Evolutionary conservation across 1,140 invertebrate species (phyloP), one percentile per base, ranked within the genome.

Genomic region (Drosophila melanica): DNA sequence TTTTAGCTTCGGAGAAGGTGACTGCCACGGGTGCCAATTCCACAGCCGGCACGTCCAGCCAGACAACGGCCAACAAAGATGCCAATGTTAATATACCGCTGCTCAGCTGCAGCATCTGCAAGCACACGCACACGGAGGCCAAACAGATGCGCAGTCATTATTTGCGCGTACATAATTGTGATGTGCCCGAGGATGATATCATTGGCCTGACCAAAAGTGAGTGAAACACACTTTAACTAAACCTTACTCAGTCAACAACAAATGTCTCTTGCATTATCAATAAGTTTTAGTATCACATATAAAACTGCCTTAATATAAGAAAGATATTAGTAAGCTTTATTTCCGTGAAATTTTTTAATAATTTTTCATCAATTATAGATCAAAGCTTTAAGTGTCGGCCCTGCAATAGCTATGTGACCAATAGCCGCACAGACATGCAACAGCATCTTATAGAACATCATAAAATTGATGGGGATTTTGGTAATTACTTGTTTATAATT

Each of bases 321-420:
- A 4, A 27, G 23, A 23, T 23, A 23, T 23, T 23, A 2, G 2
- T 23, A 23, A 4, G 2, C 23, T 23, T 23, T 23, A 23, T 23
- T 23, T 23, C 4, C 23, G 23, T 23, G 20, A 23, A 2, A 23
- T 23, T 23, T 23, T 2, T 23, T n/a, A n/a, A 23, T 23, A 23
- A 23, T 23, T 23, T 23, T 23, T 23, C 2, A 9, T 6, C 20
- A 8, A n/a, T 1, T 18, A 4, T 27, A 87, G 82, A 87, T 77
- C 82, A 82, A 77, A 87, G 73, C 51, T 90, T 80, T 35, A 90
- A 89, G 48, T 90, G 87, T 10, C 75, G 85, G 16, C 80, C 85
- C 3, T 87, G 77, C 20, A 90, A 85, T 53, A 73, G 71, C 45
- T 90, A 77, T 60, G 75, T 74, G 27, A 84, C 89, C 3, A 80